Conservation (phyloP, 2,888 invertebrate genomes). For the Oscheius sp. region DNA sequence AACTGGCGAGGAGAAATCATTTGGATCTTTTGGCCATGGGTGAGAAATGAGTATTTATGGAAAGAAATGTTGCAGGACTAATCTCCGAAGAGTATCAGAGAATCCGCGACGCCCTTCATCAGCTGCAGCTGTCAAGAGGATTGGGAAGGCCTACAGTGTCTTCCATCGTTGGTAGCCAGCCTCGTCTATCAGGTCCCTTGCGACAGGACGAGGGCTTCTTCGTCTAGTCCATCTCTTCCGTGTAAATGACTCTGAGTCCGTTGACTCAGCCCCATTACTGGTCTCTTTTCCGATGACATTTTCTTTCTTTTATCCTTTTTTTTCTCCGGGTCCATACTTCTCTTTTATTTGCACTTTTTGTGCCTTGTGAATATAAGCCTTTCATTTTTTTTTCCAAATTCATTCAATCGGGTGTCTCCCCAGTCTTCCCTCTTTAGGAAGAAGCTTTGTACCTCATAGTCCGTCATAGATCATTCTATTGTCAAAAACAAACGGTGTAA, state of each 20-base stretch:
- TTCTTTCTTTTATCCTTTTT: slow-evolving; percentile 1
- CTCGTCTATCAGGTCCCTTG: slow-evolving; percentile 9
- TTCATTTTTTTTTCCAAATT: not conserved
- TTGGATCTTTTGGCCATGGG: slow-evolving; percentile 31
- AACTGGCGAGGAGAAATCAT: slow-evolving; percentile 18
- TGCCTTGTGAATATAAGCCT: slow-evolving; percentile 3
- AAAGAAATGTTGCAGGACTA: slow-evolving; percentile 18
- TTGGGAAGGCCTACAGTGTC: slow-evolving; percentile 13
- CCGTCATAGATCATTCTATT: slow-evolving; percentile 11
- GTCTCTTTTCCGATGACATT: slow-evolving; percentile 16
- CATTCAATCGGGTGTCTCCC: too few relatives aligned
- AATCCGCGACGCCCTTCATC: slow-evolving; percentile 29
- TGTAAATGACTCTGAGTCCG: slow-evolving; percentile 12
- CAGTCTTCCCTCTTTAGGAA: not conserved
- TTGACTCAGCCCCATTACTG: not conserved
- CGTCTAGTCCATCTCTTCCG: slow-evolving; percentile 12
- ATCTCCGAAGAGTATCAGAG: slow-evolving; percentile 32
- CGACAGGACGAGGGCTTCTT: slow-evolving; percentile 29
- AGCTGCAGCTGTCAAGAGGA: slow-evolving; percentile 25
- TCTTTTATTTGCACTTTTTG: slow-evolving; percentile 5
- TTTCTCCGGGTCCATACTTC: not conserved
- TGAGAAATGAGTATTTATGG: not conserved
- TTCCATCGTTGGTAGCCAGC: not conserved
- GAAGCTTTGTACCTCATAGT: slow-evolving; percentile 21
- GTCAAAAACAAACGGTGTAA: slow-evolving; percentile 6